Evolutionary conservation across 64 coral and sea anemone species (phyloP).

Genomic region (Stichodactyla mertensii): DNA sequence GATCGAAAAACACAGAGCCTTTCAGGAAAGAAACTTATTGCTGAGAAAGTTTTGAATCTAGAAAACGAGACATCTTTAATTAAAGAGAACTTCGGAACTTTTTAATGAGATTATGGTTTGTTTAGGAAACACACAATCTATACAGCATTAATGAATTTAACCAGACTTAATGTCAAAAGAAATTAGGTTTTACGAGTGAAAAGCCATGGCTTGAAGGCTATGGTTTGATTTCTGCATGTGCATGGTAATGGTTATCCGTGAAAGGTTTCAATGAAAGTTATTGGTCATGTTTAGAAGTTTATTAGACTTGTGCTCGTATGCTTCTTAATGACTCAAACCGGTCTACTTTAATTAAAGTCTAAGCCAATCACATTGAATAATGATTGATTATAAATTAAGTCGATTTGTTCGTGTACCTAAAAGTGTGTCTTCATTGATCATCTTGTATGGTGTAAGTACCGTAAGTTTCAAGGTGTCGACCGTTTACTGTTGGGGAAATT

Average conservation of each 20-base stretch:
- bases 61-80: slow-evolving; percentile 4
- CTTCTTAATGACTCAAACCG: not conserved
- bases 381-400: slow-evolving; percentile 4
- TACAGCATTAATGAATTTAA: slow-evolving; percentile 6
- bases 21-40: not conserved
- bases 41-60: not conserved
- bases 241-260: not conserved
- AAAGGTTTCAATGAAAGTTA: not conserved
- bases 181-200: not conserved
- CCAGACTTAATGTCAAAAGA: not conserved
- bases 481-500: slow-evolving; percentile 9
- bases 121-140: slow-evolving; percentile 9
- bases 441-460: not conserved
- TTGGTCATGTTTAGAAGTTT: not conserved
- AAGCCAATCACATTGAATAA: slow-evolving; percentile 12
- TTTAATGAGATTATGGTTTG: slow-evolving; percentile 28
- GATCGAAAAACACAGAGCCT: not conserved
- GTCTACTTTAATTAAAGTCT: slow-evolving; percentile 12
- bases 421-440: slow-evolving; percentile 1
- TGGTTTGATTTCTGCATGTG: not conserved
- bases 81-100: slow-evolving; percentile 17
- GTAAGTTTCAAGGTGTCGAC: not conserved
- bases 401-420: not conserved
- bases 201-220: not conserved
- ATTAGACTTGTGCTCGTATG: not conserved